These are phyloP conservation scores for Corythucha ciliata DNA, from an alignment of 2,888 invertebrate genomes.

Conservation along the genomic window DNA sequence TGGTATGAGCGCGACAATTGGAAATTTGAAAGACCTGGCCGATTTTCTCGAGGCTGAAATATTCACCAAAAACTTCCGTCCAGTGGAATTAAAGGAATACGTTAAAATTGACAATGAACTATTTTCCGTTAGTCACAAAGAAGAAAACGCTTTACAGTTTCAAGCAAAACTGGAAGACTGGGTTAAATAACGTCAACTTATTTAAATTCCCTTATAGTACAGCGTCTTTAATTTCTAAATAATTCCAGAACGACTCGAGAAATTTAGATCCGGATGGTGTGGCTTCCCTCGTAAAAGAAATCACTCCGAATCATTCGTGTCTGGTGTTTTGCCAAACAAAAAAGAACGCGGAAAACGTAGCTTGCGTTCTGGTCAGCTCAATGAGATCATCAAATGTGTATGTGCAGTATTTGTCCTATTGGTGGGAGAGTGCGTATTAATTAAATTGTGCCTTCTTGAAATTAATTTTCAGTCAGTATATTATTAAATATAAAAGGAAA, in stretches of 20 bases:
- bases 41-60: slow-evolving; percentile 71
- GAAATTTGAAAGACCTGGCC: slow-evolving; percentile 74
- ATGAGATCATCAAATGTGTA: slow-evolving; percentile 39
- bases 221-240: slow-evolving; percentile 5
- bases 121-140: slow-evolving; percentile 37
- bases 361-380: slow-evolving; percentile 60
- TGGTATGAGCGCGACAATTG: slow-evolving; percentile 96
- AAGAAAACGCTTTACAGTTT: slow-evolving; percentile 22
- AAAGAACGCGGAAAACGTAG: slow-evolving; percentile 86
- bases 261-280: slow-evolving; percentile 66
- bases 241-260: slow-evolving; percentile 9
- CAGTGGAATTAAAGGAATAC: slow-evolving; percentile 74
- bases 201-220: too few relatives aligned
- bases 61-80: slow-evolving; percentile 78
- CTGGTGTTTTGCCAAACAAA: slow-evolving; percentile 90
- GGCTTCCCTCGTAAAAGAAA: slow-evolving; percentile 69
- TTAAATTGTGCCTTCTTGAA: not conserved
- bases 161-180: too few relatives aligned
- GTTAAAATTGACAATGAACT: slow-evolving; percentile 61
- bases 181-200: too few relatives aligned
- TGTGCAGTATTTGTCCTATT: not conserved
- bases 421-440: too few relatives aligned
- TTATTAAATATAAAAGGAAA: slow-evolving; percentile 46
- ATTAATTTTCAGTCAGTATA: too few relatives aligned
- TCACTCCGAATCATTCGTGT: slow-evolving; percentile 68